Conservation (phyloP, 2,113 vertebrate species). For the Labeo catla region DNA sequence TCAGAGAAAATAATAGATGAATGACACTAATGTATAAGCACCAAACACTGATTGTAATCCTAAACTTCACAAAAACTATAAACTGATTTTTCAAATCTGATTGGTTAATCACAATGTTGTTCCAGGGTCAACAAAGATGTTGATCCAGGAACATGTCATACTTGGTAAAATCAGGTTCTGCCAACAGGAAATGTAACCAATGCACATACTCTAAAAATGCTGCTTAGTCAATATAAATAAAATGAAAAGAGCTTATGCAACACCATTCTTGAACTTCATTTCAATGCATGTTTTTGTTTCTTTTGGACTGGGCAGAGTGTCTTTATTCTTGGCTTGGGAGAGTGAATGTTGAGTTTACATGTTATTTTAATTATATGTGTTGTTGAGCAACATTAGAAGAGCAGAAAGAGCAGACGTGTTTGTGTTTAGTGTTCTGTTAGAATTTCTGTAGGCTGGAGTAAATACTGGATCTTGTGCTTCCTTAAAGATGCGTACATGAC, state of each 20-base stretch:
- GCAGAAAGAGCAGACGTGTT: not conserved
- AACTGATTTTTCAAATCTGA: too few species aligned
- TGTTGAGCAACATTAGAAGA: not conserved
- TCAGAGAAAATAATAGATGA: too few species aligned
- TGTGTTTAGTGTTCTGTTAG: not conserved
- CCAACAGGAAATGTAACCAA: not conserved
- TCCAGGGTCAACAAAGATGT: too few species aligned
- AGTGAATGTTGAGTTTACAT: not conserved
- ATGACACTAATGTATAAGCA: too few species aligned
- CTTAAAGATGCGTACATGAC: too few species aligned
- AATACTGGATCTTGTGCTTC: not conserved
- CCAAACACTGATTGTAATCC: too few species aligned
- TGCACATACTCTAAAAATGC: not conserved
- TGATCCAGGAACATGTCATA: too few species aligned
- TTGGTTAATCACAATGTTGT: too few species aligned
- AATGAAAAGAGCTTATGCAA: not conserved
- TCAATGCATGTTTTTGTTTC: not conserved
- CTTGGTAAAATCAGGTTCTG: too few species aligned
- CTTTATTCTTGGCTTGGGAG: not conserved
- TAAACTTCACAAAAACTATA: too few species aligned
- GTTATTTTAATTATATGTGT: not conserved
- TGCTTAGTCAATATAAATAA: not conserved
- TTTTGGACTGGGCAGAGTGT: not conserved
- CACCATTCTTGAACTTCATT: not conserved
- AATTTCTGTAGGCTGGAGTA: not conserved